These are phyloP conservation scores for Enteromius afrohamiltoni DNA, from an alignment of 2,797 vertebrate genomes.

Conservation along the genomic window DNA sequence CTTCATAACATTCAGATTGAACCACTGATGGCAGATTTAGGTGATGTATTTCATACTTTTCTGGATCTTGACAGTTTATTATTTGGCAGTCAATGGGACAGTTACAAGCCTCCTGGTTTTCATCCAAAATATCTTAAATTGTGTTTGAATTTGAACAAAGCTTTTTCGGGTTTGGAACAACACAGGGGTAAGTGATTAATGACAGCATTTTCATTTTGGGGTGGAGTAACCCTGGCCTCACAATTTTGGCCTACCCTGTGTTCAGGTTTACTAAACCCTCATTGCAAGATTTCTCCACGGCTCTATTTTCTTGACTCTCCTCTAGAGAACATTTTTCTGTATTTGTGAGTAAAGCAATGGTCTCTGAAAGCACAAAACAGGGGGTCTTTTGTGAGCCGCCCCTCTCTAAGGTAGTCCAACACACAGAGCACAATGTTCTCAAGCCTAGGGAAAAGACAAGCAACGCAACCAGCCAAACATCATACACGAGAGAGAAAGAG, in stretches of 20 bases:
- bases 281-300: constrained; percentile 5
- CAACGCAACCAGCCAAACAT: constrained; percentile 46
- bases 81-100: too few species aligned
- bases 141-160: too few species aligned
- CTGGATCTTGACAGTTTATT: too few species aligned
- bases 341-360: constrained; percentile 50
- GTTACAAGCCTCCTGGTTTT: too few species aligned
- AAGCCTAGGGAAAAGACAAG: constrained; percentile 57
- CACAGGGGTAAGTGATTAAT: too few species aligned
- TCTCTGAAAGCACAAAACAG: constrained; percentile 62
- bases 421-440: constrained; percentile 68
- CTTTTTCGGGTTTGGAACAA: too few species aligned
- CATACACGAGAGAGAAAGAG: constrained; percentile 42
- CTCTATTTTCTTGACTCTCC: neutral
- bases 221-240: too few species aligned
- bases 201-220: too few species aligned
- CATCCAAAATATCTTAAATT: too few species aligned
- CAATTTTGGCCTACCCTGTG: constrained; percentile 6
- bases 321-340: constrained; percentile 35
- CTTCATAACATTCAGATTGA: too few species aligned
- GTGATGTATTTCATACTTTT: too few species aligned
- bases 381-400: constrained; percentile 65
- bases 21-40: too few species aligned
- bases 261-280: constrained; percentile 9
- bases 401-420: constrained; percentile 46